Evolutionary conservation across 1,140 invertebrate genomes (phyloP).

Genomic region (Diachasmimorpha longicaudata): DNA sequence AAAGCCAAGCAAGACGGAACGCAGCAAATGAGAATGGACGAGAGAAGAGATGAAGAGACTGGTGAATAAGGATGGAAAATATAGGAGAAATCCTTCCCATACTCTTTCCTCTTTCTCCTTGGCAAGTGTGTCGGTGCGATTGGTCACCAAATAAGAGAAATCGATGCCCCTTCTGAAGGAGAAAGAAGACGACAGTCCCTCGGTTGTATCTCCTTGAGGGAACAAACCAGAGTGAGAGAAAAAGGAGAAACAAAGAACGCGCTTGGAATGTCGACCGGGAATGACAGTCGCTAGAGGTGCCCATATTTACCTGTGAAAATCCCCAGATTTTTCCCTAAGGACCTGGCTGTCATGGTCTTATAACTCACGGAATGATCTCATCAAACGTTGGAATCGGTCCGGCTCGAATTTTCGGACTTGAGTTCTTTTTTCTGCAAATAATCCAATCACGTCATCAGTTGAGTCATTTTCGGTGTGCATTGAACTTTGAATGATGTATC

Average conservation of each 20-base stretch:
- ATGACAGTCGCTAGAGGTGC: background rate
- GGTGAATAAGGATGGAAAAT: slow-evolving; percentile 16
- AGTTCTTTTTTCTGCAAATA: too few relatives aligned
- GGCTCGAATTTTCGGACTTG: too few relatives aligned
- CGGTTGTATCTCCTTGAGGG: background rate
- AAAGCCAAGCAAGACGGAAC: slow-evolving; percentile 31
- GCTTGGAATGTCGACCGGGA: background rate
- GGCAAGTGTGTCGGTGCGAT: slow-evolving; percentile 24
- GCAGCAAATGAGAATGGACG: slow-evolving; percentile 27
- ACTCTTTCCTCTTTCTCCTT: slow-evolving; percentile 16
- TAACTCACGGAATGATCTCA: too few relatives aligned
- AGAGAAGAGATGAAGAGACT: slow-evolving; percentile 17
- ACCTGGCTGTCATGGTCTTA: too few relatives aligned
- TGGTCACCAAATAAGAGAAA: slow-evolving; percentile 40
- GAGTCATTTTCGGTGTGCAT: too few relatives aligned
- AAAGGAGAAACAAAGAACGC: background rate
- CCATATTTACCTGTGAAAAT: slow-evolving; percentile 44
- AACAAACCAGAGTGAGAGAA: slow-evolving; percentile 16
- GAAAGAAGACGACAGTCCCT: slow-evolving; percentile 10
- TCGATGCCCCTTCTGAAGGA: background rate
- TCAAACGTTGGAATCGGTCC: too few relatives aligned
- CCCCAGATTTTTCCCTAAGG: background rate
- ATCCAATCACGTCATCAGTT: too few relatives aligned
- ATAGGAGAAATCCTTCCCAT: slow-evolving; percentile 23
- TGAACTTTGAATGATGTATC: too few relatives aligned